These are phyloP conservation scores for Cephalopachus bancanus DNA, from an alignment of 2,797 vertebrate species.

Conservation along the genomic window DNA sequence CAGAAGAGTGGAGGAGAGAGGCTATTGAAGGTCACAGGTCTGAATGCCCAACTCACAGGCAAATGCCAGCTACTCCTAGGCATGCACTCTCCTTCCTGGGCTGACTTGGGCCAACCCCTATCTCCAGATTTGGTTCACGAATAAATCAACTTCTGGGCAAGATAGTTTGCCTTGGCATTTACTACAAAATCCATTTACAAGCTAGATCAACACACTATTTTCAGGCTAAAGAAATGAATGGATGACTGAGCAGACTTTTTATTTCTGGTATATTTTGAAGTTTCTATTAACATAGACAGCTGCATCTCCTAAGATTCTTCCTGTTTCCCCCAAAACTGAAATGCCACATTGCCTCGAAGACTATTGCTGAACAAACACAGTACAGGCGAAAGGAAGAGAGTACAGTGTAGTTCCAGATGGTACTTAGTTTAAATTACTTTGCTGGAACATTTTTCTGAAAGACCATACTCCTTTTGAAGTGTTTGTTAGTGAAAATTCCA, in stretches of 20 bases:
- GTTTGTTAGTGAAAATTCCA: not conserved
- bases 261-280: conserved; percentile 43
- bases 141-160: not conserved
- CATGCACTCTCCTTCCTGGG: not conserved
- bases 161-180: conserved; percentile 39
- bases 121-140: not conserved
- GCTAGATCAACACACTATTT: conserved; percentile 47
- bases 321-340: not conserved
- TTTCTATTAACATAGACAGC: conserved; percentile 20
- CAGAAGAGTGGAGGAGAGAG: not conserved
- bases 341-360: not conserved
- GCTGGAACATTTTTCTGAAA: not conserved
- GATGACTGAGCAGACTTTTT: conserved; percentile 34
- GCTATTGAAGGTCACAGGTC: not conserved
- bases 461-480: not conserved
- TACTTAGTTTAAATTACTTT: not conserved
- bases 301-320: not conserved
- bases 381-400: not conserved
- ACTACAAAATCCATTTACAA: conserved; percentile 32
- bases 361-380: not conserved
- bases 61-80: not conserved
- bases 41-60: not conserved
- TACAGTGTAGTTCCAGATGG: not conserved
- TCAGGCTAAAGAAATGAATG: conserved; percentile 14
- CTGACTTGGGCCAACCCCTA: not conserved